Percentiles rank a stretch among this genome's conserved stretches.
These are phyloP conservation scores for Procambarus virginalis DNA, from an alignment of 1,140 invertebrate genomes.

Conservation along the genomic window DNA sequence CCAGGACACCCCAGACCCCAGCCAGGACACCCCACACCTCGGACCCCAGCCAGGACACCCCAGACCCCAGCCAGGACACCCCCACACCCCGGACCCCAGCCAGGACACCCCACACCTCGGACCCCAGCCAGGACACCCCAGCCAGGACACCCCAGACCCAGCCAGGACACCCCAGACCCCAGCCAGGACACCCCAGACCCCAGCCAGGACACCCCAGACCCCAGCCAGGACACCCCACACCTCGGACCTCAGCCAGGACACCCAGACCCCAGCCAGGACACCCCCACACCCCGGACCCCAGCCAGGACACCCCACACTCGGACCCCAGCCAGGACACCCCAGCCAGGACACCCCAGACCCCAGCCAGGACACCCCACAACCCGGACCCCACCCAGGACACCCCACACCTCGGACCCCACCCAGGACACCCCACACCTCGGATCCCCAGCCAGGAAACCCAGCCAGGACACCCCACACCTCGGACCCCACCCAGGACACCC, in stretches of 20 bases:
- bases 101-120: background rate
- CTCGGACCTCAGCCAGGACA: no score
- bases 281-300: no score
- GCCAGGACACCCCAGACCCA: background rate
- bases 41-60: background rate
- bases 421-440: background rate
- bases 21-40: background rate
- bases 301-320: no score
- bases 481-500: background rate
- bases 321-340: no score
- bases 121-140: constrained; percentile 10
- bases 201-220: no score
- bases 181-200: no score
- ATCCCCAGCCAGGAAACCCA: no score
- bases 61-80: background rate
- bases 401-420: background rate
- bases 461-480: background rate
- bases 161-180: no score
- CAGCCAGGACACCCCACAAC: background rate
- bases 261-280: no score
- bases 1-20: background rate
- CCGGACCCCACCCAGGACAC: background rate
- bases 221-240: no score
- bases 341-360: no score
- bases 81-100: background rate